Evolutionary conservation across 2,113 vertebrate species (phyloP), one percentile per base, ranked within the genome.

Genomic region (Phodopus roborovskii): DNA sequence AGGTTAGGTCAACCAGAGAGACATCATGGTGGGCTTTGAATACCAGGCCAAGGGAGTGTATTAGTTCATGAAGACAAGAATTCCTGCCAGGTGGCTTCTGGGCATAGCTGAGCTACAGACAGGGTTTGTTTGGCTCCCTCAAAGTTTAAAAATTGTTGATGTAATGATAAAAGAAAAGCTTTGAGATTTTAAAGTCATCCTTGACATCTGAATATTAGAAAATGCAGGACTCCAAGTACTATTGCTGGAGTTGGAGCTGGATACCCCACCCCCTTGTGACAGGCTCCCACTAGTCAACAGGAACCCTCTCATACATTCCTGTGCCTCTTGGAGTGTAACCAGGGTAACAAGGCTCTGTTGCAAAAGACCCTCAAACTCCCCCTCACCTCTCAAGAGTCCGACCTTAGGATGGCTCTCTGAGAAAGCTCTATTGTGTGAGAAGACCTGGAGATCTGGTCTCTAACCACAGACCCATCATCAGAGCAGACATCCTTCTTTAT

Each of bases 131-230:
- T 45, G n/a, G n/a, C n/a, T n/a, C n/a, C n/a, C n/a, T n/a, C n/a
- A 45, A 45, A 45, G 45, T 45, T 45, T 45, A 6, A 62, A 56
- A 56, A 10, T 19, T 68, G 56, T 88, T 28, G 1, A 70, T 86
- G 81, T 62, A 33, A 89, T 58, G 58, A 58, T 82, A 82, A 82
- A 58, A 58, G 53, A 82, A 39, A 82, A 85, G 8, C 5, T 53
- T 19, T 24, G 73, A 68, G 56, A 26, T 86, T 96, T 94, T 66
- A 78, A 70, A 91, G 15, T 84, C 12, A 53, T 68, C n/a, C 74
- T 28, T 39, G 60, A 24, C 62, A 56, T 64, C 48, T 70, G 50
- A 79, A 73, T 60, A 42, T n/a, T 9, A 39, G 20, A 68, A 64
- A 26, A 17, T 89, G 1, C n/a, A 50, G 33, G 33, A 33, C 26